phyloP scores from a whole-genome alignment of 1,140 invertebrate species.

The Zaprionus kolodkinae region DNA sequence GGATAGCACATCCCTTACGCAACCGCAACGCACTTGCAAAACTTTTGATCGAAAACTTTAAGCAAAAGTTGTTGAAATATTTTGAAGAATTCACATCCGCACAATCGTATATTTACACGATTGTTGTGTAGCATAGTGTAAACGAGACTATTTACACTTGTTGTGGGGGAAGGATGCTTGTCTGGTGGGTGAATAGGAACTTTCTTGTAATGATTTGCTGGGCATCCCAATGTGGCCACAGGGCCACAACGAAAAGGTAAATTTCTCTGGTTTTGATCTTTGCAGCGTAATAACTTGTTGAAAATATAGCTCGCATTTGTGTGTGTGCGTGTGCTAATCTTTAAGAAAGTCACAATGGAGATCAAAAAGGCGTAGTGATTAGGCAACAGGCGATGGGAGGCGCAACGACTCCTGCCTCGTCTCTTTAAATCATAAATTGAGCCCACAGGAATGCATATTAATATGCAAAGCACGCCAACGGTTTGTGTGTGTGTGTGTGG shows the following conservation, averaged over 20 bases:
- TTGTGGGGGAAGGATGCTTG: background rate
- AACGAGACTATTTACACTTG: slow-evolving; percentile 11
- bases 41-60: slow-evolving; percentile 37
- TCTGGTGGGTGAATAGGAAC: background rate
- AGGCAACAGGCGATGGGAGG: slow-evolving; percentile 38
- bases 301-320: slow-evolving; percentile 8
- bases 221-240: background rate
- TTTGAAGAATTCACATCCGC: slow-evolving; percentile 18
- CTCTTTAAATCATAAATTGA: slow-evolving; percentile 74
- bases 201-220: background rate
- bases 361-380: slow-evolving; percentile 40
- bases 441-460: slow-evolving; percentile 75
- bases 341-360: slow-evolving; percentile 16
- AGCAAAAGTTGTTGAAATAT: slow-evolving; percentile 28
- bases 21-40: slow-evolving; percentile 24
- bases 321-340: slow-evolving; percentile 12
- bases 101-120: background rate
- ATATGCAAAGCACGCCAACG: slow-evolving; percentile 73
- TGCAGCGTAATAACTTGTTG: slow-evolving; percentile 53
- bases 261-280: slow-evolving; percentile 55
- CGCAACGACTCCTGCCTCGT: background rate
- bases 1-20: slow-evolving; percentile 39
- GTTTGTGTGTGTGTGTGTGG: slow-evolving; percentile 9
- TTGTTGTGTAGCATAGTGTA: slow-evolving; percentile 20
- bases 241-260: slow-evolving; percentile 2